These are phyloP conservation scores for Eledona agricola DNA, from an alignment of 2,888 invertebrate genomes.

Conservation along the genomic window DNA sequence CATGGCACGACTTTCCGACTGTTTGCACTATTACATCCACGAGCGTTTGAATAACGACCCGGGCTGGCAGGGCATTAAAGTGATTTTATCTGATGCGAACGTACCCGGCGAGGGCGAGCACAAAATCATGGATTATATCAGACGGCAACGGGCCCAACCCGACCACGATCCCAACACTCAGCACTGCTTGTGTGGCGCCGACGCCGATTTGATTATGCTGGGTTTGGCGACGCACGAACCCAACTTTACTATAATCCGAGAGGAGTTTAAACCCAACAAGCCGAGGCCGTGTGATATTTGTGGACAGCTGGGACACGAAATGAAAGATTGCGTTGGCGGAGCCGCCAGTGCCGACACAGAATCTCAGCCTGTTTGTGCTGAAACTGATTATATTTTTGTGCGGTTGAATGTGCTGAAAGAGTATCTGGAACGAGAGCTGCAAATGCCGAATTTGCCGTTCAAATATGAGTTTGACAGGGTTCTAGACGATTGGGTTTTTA, in stretches of 20 bases:
- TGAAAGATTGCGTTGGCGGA: conserved; percentile 90
- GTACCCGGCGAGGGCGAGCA: conserved; percentile 87
- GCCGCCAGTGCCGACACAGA: conserved; percentile 69
- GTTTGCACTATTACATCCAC: conserved; percentile 89
- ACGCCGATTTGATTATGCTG: conserved; percentile 98
- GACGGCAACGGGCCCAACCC: conserved; percentile 93
- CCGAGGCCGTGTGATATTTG: conserved; percentile 96
- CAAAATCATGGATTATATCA: conserved; percentile 99
- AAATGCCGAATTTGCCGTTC: conserved; percentile 94
- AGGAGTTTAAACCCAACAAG: conserved; percentile 98
- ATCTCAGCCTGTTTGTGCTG: conserved; percentile 71
- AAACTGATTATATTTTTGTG: conserved; percentile 91
- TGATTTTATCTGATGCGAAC: conserved; percentile 97
- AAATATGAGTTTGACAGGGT: conserved; percentile 93
- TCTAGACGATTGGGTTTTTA: conserved; percentile 97
- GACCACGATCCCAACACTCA: conserved; percentile 98
- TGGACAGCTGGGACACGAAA: conserved; percentile 88
- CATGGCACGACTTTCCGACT: conserved; percentile 88
- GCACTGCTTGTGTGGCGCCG: conserved; percentile 97
- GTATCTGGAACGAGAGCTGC: conserved; percentile 88
- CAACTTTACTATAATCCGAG: conserved; percentile 97
- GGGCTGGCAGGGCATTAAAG: conserved; percentile 92
- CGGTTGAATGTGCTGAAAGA: conserved; percentile 92
- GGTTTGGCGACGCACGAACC: conserved; percentile 99
- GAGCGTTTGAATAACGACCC: conserved; percentile 90